Conservation (phyloP, 2,797 vertebrate genomes). For the Anomalospiza imberbis region DNA sequence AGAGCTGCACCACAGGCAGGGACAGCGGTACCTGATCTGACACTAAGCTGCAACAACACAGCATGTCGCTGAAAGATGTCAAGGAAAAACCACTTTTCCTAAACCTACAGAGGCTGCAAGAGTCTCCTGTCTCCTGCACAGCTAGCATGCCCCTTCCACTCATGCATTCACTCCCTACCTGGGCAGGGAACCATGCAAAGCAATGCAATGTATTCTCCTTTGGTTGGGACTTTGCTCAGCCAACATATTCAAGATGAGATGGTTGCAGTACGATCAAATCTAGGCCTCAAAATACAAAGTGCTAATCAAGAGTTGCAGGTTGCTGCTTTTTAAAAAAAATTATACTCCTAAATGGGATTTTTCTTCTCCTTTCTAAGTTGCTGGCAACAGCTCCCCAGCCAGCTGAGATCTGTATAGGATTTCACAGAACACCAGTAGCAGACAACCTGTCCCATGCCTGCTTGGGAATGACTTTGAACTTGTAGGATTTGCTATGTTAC, state of each 20-base stretch:
- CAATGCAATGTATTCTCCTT: neutral
- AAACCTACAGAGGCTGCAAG: neutral
- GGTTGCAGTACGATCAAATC: neutral
- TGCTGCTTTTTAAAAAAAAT: neutral
- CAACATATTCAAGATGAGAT: neutral
- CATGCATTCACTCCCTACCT: neutral
- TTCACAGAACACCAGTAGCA: neutral
- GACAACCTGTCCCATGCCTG: neutral
- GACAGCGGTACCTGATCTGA: fast-evolving
- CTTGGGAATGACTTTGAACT: neutral
- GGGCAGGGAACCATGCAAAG: neutral
- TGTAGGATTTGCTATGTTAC: neutral
- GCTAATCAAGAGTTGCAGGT: neutral
- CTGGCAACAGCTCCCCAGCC: neutral
- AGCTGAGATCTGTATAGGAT: neutral
- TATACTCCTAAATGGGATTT: neutral
- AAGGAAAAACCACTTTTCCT: neutral
- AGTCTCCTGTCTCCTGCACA: neutral
- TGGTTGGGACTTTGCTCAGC: neutral
- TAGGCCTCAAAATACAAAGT: neutral
- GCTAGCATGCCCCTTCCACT: neutral
- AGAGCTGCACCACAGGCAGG: fast-evolving
- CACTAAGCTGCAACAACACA: neutral
- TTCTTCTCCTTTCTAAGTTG: neutral
- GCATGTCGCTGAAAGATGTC: neutral